Base-by-base conservation (phyloP, 2,888 invertebrate species). In the Drosophila antonietae region DNA sequence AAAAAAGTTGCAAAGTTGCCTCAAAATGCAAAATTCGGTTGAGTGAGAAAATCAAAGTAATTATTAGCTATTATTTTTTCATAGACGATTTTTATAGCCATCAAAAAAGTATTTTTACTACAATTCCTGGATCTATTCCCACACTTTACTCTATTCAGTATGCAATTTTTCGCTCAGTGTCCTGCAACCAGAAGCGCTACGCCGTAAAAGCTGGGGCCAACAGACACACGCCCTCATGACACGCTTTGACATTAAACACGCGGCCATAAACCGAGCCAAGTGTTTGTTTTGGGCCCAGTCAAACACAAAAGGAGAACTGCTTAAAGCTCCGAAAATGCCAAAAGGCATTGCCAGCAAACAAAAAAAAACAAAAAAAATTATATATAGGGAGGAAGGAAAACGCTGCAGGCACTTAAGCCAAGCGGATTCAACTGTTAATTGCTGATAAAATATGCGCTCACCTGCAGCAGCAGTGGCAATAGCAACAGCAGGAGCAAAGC, bases 181-280 rank as follows among this genome's bases (percentile, higher is more conserved):
- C n/a, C 53, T 35, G 60, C 56, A 68, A 28, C 35, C 68, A 64
- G 60, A 66, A 31, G 20, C 52, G 62, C 28, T 31, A 64, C 28
- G 71, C 68, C 65, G 64, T 83, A 78, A 83, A 73, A 78, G 78
- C 64, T 68, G 53, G 33, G 56, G 35, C 71, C 69, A 69, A 47
- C 66, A 74, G 65, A 70, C 75, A 68, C 64, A 68, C 56, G 69
- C 67, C 66, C 68, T 47, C 60, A 49, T 62, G 73, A 66, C 83
- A 82, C 80, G 82, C 85, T 57, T 75, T 64, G 77, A 80, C 86
- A 85, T 82, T 83, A 76, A 88, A 83, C 31, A 63, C 66, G 58
- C 75, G 59, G 58, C 73, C 70, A 84, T 81, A 84, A 84, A 76
- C 56, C 37, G 44, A 31, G 31, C 58, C 39, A 68, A 74, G 68